Evolutionary conservation across 2,888 invertebrate genomes (phyloP).

Genomic region (Brenthis daphne): DNA sequence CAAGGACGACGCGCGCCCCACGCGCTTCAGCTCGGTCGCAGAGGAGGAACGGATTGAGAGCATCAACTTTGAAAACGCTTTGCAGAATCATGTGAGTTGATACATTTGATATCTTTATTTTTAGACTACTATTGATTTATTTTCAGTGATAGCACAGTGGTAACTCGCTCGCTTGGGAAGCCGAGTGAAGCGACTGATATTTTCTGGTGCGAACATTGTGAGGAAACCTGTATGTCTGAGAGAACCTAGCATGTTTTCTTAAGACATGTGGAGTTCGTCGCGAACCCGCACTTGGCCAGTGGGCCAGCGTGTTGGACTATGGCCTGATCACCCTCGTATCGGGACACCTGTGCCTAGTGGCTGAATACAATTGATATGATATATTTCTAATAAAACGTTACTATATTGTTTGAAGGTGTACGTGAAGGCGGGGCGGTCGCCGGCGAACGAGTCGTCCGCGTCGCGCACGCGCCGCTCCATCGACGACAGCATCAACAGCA

Average conservation of each 20-base stretch:
- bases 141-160: no score
- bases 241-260: no score
- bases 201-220: no score
- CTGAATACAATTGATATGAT: background rate
- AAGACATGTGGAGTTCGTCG: no score
- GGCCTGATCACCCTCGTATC: no score
- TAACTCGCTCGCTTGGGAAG: background rate
- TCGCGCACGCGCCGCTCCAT: slow-evolving; percentile 56
- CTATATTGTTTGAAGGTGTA: slow-evolving; percentile 55
- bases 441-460: slow-evolving; percentile 32
- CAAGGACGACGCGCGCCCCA: slow-evolving; percentile 47
- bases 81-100: slow-evolving; percentile 88
- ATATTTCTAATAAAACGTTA: background rate
- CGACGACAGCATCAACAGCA: slow-evolving; percentile 59
- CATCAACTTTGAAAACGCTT: slow-evolving; percentile 88
- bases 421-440: slow-evolving; percentile 50
- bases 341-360: background rate
- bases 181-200: no score
- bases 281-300: no score
- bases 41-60: slow-evolving; percentile 83
- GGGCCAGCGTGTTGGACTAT: no score
- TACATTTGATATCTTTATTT: background rate
- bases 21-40: slow-evolving; percentile 61
- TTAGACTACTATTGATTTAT: background rate
- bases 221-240: no score